Conservation (phyloP, 2,113 vertebrate species). For the Nibea coibor region DNA sequence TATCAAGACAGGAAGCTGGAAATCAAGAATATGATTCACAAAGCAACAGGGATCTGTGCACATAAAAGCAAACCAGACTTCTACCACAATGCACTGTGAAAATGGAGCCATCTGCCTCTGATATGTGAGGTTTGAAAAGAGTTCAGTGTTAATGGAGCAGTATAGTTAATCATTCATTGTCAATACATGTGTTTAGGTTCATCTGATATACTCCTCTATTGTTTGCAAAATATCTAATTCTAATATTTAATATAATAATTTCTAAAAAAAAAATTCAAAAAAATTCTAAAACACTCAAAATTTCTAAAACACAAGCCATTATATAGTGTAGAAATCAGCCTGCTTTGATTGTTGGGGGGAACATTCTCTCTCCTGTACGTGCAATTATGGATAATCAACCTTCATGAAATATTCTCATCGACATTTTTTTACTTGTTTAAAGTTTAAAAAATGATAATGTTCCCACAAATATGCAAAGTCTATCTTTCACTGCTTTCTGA, state of each 20-base stretch:
- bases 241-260: neutral
- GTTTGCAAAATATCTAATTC: neutral
- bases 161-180: neutral
- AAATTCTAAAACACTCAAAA: no score
- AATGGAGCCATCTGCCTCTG: neutral
- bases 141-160: neutral
- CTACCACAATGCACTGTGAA: neutral
- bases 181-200: neutral
- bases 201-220: neutral
- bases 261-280: neutral
- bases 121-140: neutral
- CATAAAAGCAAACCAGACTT: conserved; percentile 19
- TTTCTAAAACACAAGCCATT: neutral
- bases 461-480: neutral
- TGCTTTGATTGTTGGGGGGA: neutral
- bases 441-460: neutral
- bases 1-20: conserved; percentile 70
- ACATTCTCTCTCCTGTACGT: neutral
- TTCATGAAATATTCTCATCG: neutral
- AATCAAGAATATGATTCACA: conserved; percentile 65
- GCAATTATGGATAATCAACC: neutral
- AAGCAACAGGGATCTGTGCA: conserved; percentile 56
- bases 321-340: neutral
- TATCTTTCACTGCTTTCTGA: no score
- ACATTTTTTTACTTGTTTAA: no score